Base-by-base conservation (phyloP, 1,140 invertebrate species). In the Atta colombica region DNA sequence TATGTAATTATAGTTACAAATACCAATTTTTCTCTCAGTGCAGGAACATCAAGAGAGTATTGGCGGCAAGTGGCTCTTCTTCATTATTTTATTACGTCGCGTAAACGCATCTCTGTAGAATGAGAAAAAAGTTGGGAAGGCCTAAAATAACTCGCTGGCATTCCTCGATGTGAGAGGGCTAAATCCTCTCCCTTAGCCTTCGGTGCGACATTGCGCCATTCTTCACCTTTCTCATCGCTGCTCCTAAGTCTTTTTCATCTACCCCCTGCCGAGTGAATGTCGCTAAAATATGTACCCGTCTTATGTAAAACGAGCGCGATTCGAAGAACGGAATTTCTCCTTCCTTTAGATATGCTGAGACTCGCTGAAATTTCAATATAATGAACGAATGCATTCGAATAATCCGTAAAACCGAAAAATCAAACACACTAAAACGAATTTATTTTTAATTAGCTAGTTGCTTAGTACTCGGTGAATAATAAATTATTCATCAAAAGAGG, bases 61-160 rank as follows among this genome's bases (percentile, higher is more conserved):
- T 81, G 66, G 31, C 25, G 69, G 18, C 35, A 58, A 82, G 55
- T 49, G 71, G 58, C 60, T 49, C 69, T 87, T 88, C 90, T 93
- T 92, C 91, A 89, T 94, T 93, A 92, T 92, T 93, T 92, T 75
- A 86, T 93, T 93, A 92, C 90, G 88, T 74, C 84, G 66, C 87
- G 86, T 91, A 91, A 93, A 91, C 91, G 91, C 80, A 77, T 71
- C 85, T 68, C 45, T 53, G 65, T 39, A 69, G 72, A 89, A 60
- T 31, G 63, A 39, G 31, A 60, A 55, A 71, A 58, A 60, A 77
- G 63, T 58, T 68, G 65, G 65, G 81, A 77, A 86, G 87, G 88
- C 90, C 90, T 92, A 94, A 93, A 94, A 93, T 94, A 94, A 93
- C 93, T 94, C 78, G 55, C 89, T 86, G 85, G 87, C 90, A 91